Conservation (phyloP, 37 sponge, comb jelly and placozoan species). For the Ianthella basta region DNA sequence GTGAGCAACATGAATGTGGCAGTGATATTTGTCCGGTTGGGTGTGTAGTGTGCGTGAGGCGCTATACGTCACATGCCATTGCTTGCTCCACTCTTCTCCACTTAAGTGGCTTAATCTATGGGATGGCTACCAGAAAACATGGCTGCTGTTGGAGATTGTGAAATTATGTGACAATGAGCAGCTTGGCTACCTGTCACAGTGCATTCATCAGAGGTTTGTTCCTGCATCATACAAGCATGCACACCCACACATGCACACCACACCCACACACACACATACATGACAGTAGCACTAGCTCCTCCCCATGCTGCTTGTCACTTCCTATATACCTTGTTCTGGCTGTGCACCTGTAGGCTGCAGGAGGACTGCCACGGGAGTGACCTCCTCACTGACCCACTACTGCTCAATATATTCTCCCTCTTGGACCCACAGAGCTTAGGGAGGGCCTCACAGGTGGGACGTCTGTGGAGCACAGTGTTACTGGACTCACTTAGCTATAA, state of each 20-base stretch:
- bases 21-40: not conserved
- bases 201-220: slow-evolving; percentile 60
- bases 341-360: slow-evolving; percentile 37
- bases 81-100: not conserved
- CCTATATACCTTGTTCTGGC: not conserved
- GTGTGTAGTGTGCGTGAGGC: too few relatives aligned
- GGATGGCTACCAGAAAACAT: slow-evolving; percentile 37
- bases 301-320: not conserved
- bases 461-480: too few relatives aligned
- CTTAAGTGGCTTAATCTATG: slow-evolving; percentile 62
- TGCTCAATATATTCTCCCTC: slow-evolving; percentile 63
- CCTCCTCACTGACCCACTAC: slow-evolving; percentile 44
- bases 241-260: slow-evolving; percentile 10
- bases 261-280: not conserved
- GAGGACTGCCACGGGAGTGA: slow-evolving; percentile 33
- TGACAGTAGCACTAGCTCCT: not conserved
- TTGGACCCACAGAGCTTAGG: slow-evolving; percentile 50
- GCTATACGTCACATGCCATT: not conserved
- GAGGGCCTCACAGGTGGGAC: slow-evolving; percentile 61
- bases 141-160: slow-evolving; percentile 57
- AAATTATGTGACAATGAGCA: slow-evolving; percentile 70
- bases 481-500: too few relatives aligned
- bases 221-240: not conserved
- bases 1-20: slow-evolving; percentile 26
- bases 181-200: slow-evolving; percentile 74